A percentile compares a stretch with the other conserved stretches of the same genome.
Conservation (phyloP, 2,113 vertebrate genomes). For the Parus major region DNA sequence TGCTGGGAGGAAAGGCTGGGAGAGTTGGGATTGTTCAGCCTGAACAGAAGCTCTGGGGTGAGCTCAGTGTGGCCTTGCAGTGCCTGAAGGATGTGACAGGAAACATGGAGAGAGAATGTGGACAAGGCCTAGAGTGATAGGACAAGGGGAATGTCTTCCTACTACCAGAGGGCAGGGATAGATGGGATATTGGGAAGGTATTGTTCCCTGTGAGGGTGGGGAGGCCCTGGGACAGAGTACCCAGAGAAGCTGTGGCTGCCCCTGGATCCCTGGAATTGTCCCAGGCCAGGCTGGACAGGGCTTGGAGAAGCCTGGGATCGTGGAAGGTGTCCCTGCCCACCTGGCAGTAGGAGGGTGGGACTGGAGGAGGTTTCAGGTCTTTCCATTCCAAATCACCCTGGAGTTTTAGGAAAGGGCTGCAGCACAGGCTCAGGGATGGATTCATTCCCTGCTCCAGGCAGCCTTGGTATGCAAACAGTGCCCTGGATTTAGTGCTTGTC, state of each 20-base stretch:
- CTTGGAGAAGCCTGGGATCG: fast-evolving
- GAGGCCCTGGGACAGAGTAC: not conserved
- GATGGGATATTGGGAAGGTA: not conserved
- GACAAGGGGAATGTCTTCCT: not conserved
- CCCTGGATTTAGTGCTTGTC: not conserved
- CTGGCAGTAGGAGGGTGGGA: not conserved
- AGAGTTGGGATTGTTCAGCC: not conserved
- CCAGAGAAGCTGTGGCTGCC: not conserved
- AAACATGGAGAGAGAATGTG: fast-evolving
- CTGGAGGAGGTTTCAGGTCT: not conserved
- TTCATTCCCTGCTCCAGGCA: not conserved
- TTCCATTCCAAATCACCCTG: not conserved
- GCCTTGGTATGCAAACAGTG: not conserved
- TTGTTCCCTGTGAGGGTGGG: fast-evolving
- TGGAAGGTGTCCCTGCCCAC: not conserved
- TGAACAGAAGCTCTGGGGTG: fast-evolving
- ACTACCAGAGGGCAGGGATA: not conserved
- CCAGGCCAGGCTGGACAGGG: fast-evolving
- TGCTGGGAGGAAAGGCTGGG: not conserved
- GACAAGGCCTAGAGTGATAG: not conserved
- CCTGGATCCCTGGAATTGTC: not conserved
- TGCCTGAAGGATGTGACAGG: fast-evolving
- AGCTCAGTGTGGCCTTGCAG: fast-evolving
- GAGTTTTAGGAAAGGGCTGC: not conserved
- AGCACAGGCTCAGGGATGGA: not conserved